A percentile compares a stretch with the other conserved stretches of the same genome.
Evolutionary conservation across 2,113 vertebrate species (phyloP).

Genomic region (Brevimyrus niger): DNA sequence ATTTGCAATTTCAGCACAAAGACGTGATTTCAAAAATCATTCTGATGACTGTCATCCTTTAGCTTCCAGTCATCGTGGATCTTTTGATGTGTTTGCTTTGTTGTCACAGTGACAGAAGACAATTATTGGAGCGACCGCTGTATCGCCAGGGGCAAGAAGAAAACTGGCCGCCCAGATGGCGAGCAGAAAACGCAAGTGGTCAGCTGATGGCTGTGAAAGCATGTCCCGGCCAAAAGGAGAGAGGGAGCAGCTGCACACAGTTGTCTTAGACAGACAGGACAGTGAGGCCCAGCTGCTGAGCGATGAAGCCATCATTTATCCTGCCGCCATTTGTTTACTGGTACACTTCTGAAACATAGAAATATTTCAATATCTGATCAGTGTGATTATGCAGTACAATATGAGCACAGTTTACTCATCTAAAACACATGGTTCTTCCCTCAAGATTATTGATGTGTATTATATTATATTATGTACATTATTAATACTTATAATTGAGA

Average conservation of each 20-base stretch:
- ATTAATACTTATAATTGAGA: background rate
- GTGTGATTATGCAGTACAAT: background rate
- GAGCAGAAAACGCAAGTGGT: background rate
- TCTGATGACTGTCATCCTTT: background rate
- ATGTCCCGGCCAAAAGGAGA: background rate
- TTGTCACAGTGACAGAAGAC: background rate
- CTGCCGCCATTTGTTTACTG: background rate
- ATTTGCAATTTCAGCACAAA: background rate
- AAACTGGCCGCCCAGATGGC: background rate
- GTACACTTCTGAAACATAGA: background rate
- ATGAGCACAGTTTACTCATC: background rate
- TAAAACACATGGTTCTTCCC: background rate
- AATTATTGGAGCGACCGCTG: background rate
- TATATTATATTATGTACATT: background rate
- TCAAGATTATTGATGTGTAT: background rate
- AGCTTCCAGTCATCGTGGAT: background rate
- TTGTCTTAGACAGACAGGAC: background rate
- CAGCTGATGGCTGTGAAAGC: background rate
- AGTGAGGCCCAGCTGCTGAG: background rate
- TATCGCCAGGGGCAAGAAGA: background rate
- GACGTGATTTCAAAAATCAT: background rate
- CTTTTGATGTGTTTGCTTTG: background rate
- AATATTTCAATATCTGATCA: background rate
- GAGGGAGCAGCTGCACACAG: background rate
- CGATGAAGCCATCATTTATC: background rate